phyloP scores from a whole-genome alignment of 2,113 vertebrate species.

The Neolamprologus ventralis region DNA sequence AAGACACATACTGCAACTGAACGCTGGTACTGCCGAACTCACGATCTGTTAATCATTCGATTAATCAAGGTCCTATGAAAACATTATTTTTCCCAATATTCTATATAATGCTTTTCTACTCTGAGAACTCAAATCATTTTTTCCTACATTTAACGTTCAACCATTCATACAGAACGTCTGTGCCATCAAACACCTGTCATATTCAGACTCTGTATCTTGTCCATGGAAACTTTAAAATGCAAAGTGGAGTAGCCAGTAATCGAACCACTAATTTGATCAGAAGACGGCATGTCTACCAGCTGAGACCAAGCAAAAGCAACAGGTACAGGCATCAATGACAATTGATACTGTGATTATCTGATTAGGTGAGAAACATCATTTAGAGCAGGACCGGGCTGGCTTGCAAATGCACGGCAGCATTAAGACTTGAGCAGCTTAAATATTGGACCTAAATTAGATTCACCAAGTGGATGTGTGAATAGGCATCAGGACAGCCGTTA shows the following conservation, averaged over 20 bases:
- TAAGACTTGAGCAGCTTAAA: not conserved
- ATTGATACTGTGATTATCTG: not conserved
- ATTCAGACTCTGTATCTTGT: not conserved
- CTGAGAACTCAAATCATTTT: not conserved
- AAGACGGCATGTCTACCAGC: not conserved
- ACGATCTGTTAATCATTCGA: not conserved
- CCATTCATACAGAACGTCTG: not conserved
- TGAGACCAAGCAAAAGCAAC: not conserved
- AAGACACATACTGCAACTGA: not conserved
- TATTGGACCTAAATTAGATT: not conserved
- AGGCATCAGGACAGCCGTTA: not conserved
- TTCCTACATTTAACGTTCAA: not conserved
- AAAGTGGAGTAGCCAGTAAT: not conserved
- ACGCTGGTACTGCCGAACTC: not conserved
- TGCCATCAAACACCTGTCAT: not conserved
- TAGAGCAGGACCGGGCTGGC: not conserved
- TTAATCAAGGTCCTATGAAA: not conserved
- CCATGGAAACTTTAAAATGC: not conserved
- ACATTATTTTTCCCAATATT: not conserved
- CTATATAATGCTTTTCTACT: not conserved
- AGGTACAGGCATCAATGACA: not conserved
- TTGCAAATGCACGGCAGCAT: not conserved
- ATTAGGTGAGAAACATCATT: not conserved
- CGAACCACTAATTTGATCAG: not conserved
- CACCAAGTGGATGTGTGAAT: not conserved